Base-by-base conservation (phyloP, 2,113 vertebrate genomes). In the Paramisgurnus dabryanus region DNA sequence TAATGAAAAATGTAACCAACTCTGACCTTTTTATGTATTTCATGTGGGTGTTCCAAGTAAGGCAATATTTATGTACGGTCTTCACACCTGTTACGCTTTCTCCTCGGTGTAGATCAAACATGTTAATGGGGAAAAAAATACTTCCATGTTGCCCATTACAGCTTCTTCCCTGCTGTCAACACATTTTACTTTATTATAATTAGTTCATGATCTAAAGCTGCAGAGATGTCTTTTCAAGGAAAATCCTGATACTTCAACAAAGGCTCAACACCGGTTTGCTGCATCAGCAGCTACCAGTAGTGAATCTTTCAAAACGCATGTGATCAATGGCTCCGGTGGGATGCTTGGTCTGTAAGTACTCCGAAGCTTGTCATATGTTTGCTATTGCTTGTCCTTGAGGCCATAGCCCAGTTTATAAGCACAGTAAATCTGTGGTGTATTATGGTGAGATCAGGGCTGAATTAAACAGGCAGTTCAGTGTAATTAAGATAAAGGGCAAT, bases 401-500 rank as follows among this genome's bases (percentile, higher is more conserved):
- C 45, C 27, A 15, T 43, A 49, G 34, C 60, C 12, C 7, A 1
- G n/a, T 75, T 75, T 63, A 63, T 75, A 49, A 18, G n/a, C 13
- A 49, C 58, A 34, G 18, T 75, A 75, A 75, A 75, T 75, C 58
- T 47, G 72, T 12, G 15, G 41, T 34, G 22, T 61, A 41, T 76
- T 67, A 18, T 49, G 4, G 15, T 69, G 57, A 63, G 57, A 27
- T 69, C 18, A 49, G 40, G 40, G 45, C 41, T 22, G 17, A 55
- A 60, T 79, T 67, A 78, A 58, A 79, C 43, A 63, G 70, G 70
- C 70, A 63, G 17, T 79, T 74, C 70, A 39, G 76, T 53, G 68
- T 73, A 79, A 83, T 83, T 83, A 74, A 79, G 65, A 73, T 67
- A 55, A 79, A 67, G 41, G 58, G 63, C 55, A 55, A 63, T 67